Conservation (phyloP, 2,888 invertebrate species). For the Trachelus tabidus region DNA sequence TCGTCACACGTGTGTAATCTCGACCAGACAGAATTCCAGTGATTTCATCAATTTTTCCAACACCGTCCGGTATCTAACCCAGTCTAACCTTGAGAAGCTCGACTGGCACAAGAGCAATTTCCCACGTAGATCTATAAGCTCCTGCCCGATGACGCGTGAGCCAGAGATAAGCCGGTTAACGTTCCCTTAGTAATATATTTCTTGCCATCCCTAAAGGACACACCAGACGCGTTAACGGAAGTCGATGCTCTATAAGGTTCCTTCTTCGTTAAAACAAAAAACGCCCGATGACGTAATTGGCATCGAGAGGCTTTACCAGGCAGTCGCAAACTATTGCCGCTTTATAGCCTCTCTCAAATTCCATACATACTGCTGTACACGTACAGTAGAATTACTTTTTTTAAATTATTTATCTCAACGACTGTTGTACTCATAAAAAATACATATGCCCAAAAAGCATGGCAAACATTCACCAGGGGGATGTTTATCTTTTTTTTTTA, state of each 20-base stretch:
- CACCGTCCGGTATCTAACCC: not conserved
- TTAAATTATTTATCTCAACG: not conserved
- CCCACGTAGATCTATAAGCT: not conserved
- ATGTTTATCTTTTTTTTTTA: not conserved
- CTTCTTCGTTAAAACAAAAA: not conserved
- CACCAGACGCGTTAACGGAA: not conserved
- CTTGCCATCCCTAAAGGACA: not conserved
- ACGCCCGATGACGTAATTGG: not conserved
- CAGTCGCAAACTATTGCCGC: not conserved
- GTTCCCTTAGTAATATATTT: not conserved
- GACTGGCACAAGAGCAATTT: not conserved
- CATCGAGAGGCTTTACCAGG: not conserved
- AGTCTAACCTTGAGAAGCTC: not conserved
- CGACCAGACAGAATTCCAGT: not conserved
- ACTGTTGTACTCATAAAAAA: not conserved
- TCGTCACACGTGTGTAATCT: not conserved
- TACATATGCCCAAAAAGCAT: not conserved
- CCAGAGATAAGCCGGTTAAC: not conserved
- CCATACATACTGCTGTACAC: not conserved
- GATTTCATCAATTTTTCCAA: not conserved
- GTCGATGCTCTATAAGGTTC: not conserved
- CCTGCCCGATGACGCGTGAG: conserved; percentile 2
- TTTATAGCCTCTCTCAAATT: not conserved
- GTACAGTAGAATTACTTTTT: too few species aligned
- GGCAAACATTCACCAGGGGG: not conserved